These are phyloP conservation scores for Neomonachus schauinslandi DNA, from an alignment of 2,113 vertebrate species.

Conservation along the genomic window DNA sequence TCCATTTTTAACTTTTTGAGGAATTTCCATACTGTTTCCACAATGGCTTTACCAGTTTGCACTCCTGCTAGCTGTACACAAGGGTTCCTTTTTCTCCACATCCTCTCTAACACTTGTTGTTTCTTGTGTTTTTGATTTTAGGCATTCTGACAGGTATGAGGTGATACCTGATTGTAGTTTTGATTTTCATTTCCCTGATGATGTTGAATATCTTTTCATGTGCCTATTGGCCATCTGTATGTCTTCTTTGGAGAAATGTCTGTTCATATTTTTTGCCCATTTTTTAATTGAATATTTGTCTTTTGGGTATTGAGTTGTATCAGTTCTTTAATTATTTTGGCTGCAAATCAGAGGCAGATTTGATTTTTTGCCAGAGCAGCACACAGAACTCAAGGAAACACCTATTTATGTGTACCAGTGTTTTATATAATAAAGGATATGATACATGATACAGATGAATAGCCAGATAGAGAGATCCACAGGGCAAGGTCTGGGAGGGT, in stretches of 20 bases:
- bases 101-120: not conserved
- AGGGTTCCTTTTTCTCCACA: not conserved
- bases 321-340: not conserved
- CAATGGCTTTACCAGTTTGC: not conserved
- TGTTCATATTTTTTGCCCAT: not conserved
- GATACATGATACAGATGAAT: not conserved
- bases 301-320: not conserved
- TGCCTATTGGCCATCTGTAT: not conserved
- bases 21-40: not conserved
- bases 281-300: not conserved
- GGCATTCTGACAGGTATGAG: not conserved
- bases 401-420: not conserved
- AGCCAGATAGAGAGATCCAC: not conserved
- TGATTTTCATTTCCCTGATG: not conserved
- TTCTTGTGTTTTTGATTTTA: not conserved
- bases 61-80: not conserved
- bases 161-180: not conserved
- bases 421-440: not conserved
- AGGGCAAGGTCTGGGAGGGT: not conserved
- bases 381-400: not conserved
- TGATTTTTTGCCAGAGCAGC: not conserved
- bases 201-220: not conserved
- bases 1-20: not conserved
- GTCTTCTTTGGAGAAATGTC: not conserved
- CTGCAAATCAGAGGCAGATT: not conserved